A percentile compares a stretch with the other conserved stretches of the same genome.
Evolutionary conservation across 30 jellyfish, hydroid and myxozoan genomes (phyloP).

Genomic region (Turritopsis dohrnii): DNA sequence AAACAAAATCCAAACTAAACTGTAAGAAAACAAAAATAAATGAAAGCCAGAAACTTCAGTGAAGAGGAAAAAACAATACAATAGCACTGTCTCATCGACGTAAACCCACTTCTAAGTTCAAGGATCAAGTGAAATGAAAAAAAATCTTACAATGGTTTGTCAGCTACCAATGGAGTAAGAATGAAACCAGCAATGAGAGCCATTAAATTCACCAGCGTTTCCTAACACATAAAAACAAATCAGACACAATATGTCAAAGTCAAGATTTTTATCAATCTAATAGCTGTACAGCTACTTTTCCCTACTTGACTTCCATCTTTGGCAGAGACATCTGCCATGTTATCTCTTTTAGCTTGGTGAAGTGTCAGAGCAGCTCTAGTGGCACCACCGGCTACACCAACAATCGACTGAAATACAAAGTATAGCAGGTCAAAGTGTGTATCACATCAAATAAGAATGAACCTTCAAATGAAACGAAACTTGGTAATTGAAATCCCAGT

Average conservation of each 20-base stretch:
- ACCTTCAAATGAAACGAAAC: no score
- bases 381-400: slow-evolving; percentile 99
- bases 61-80: no score
- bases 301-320: slow-evolving; percentile 98
- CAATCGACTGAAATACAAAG: slow-evolving; percentile 63
- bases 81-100: no score
- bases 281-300: background rate
- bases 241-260: background rate
- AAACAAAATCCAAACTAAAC: slow-evolving; percentile 71
- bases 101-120: no score
- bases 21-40: slow-evolving; percentile 27
- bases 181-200: slow-evolving; percentile 83
- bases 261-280: background rate
- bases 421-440: background rate
- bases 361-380: slow-evolving; percentile 94
- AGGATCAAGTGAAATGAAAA: no score
- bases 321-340: slow-evolving; percentile 98
- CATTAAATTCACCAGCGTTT: slow-evolving; percentile 75
- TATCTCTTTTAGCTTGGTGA: slow-evolving; percentile 92
- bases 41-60: no score
- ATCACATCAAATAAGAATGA: background rate
- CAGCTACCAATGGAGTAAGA: slow-evolving; percentile 79
- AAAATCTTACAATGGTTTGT: slow-evolving; percentile 48
- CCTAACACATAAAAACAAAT: slow-evolving; percentile 43
- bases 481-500: no score